These are phyloP conservation scores for Gambusia affinis DNA, from an alignment of 2,113 vertebrate species.

Conservation along the genomic window DNA sequence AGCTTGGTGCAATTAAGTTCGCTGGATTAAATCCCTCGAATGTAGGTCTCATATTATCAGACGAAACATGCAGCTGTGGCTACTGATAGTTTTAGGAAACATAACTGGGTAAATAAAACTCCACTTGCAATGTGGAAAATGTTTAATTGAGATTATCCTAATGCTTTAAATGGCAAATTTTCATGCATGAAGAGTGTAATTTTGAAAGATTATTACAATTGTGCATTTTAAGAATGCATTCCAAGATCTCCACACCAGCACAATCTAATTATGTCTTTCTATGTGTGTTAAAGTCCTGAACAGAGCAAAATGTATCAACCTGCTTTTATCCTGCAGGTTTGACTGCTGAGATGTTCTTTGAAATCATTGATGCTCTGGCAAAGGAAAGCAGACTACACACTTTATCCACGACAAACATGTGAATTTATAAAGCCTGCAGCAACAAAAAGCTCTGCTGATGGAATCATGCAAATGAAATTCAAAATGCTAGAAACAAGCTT, in stretches of 20 bases:
- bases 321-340: slow-evolving; percentile 12
- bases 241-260: background rate
- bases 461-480: slow-evolving; percentile 6
- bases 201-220: no score
- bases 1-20: slow-evolving; percentile 1
- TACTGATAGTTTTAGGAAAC: no score
- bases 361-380: slow-evolving; percentile 31
- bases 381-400: slow-evolving; percentile 10
- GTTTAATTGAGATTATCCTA: background rate
- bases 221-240: background rate
- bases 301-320: slow-evolving; percentile 13
- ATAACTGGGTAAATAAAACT: background rate
- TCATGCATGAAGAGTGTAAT: background rate
- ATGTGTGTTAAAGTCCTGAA: slow-evolving; percentile 17
- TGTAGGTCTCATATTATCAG: background rate
- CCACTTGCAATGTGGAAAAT: background rate
- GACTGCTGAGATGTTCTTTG: slow-evolving; percentile 19
- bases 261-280: background rate
- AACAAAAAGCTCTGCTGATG: slow-evolving; percentile 6
- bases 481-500: slow-evolving; percentile 21
- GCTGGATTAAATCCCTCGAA: background rate
- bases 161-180: background rate
- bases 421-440: slow-evolving; percentile 18
- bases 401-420: slow-evolving; percentile 12
- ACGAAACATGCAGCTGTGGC: background rate